Base-by-base conservation (phyloP, 2,888 invertebrate species). In the Omphaloscelis lunosa region DNA sequence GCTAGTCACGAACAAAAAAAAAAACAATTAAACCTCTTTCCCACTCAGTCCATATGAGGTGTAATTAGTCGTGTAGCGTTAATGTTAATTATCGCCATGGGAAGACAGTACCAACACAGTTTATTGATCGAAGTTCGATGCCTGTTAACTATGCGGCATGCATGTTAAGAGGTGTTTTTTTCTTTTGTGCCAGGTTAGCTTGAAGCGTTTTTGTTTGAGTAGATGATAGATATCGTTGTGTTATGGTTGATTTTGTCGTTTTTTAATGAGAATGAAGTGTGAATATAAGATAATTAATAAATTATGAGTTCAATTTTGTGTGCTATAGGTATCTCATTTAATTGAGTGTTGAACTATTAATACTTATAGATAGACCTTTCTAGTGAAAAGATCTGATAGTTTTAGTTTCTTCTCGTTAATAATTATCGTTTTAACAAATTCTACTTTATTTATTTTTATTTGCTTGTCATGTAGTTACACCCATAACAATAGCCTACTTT, bases 71-170 rank as follows among this genome's bases (percentile, higher is more conserved):
- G 71, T 82, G 86, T 86, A 83, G 83, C 85, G 89, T 89, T 91
- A 90, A 90, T 89, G 84, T 77, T 86, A 88, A 90, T 90, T 90
- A 90, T 87, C 87, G 48, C 86, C 84, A 80, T 86, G 78, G 84
- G 85, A 86, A 88, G 82, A 77, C 77, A 71, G 69, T 62, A 77
- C 90, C 88, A 89, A 82, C 90, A 90, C 88, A 89, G 89, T 84
- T 87, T 90, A 91, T 92, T 91, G 92, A 93, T 93, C 90, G 86
- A 84, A 83, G 90, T 91, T 92, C 92, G 91, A 91, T 90, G 89
- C 77, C 88, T 86, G 87, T 82, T 89, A 86, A 83, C 89, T 79
- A 80, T 89, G 90, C 80, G 91, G 86, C 77, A 85, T 89, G 92
- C 91, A 92, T 93, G 89, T 84, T 91, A 92, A 93, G 62, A 65